A percentile compares a stretch with the other conserved stretches of the same genome.
Evolutionary conservation across 1,140 invertebrate species (phyloP).

Genomic region (Solenopsis fugax): DNA sequence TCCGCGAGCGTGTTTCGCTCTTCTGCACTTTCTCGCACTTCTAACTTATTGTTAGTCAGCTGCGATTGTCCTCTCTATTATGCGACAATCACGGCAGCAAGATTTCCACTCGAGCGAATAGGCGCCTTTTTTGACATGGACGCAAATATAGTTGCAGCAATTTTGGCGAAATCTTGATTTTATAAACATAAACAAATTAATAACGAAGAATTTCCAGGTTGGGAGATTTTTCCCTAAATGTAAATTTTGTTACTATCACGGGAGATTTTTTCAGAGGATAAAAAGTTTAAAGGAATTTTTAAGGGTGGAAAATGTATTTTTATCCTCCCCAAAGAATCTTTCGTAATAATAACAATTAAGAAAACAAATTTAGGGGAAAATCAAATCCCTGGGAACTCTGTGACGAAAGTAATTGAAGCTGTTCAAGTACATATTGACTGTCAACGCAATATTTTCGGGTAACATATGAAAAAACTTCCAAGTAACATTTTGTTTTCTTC

Average conservation of each 20-base stretch:
- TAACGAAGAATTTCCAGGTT: not conserved
- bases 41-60: slow-evolving; percentile 28
- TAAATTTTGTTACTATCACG: too few species aligned
- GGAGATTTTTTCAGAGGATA: too few species aligned
- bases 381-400: too few species aligned
- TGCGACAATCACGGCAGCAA: not conserved
- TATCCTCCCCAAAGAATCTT: too few species aligned
- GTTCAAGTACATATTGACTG: not conserved
- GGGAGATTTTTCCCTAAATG: too few species aligned
- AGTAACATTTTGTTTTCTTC: not conserved
- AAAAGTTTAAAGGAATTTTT: too few species aligned
- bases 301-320: too few species aligned
- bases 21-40: slow-evolving; percentile 14
- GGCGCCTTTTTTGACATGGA: not conserved
- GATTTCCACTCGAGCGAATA: not conserved
- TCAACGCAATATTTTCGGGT: not conserved
- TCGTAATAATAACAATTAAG: too few species aligned
- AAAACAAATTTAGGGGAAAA: too few species aligned
- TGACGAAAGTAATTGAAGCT: slow-evolving; percentile 10
- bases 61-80: slow-evolving; percentile 47
- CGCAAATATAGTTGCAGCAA: not conserved
- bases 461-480: not conserved
- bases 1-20: not conserved
- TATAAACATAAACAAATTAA: not conserved
- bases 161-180: not conserved